phyloP scores from a whole-genome alignment of 2,888 invertebrate genomes.

The Caenorhabditis drosophilae region DNA sequence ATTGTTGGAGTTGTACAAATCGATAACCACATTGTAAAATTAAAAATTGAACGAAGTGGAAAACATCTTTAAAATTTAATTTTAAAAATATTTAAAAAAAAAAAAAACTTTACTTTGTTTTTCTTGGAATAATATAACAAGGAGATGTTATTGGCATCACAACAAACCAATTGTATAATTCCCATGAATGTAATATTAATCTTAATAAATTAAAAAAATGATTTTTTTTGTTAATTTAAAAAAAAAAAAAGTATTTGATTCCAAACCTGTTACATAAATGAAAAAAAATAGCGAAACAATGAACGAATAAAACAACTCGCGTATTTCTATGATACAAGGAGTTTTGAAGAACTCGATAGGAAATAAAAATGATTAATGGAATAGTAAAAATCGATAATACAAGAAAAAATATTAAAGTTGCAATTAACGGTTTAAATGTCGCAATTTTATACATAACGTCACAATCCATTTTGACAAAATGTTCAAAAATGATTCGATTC shows the following conservation, averaged over 20 bases:
- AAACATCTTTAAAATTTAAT: conserved; percentile 19
- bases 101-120: conserved; percentile 3
- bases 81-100: conserved; percentile 11
- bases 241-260: background rate
- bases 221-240: background rate
- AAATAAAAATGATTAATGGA: conserved; percentile 3
- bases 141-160: conserved; percentile 7
- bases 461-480: conserved; percentile 12
- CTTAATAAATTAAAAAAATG: conserved; percentile 8
- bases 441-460: conserved; percentile 10
- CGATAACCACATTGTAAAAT: conserved; percentile 17
- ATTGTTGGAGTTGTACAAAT: conserved; percentile 23
- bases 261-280: conserved; percentile 10
- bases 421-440: conserved; percentile 1
- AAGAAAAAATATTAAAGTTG: conserved; percentile 2
- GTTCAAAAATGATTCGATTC: too few relatives aligned
- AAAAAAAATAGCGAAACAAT: conserved; percentile 8
- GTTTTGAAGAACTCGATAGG: conserved; percentile 7
- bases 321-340: conserved; percentile 15
- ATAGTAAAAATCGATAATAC: conserved; percentile 2
- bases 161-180: conserved; percentile 13
- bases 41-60: conserved; percentile 8
- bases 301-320: conserved; percentile 11
- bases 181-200: too few relatives aligned
- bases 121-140: conserved; percentile 10